Conservation (phyloP, 2,797 vertebrate species). For the Aratinga solstitialis region DNA sequence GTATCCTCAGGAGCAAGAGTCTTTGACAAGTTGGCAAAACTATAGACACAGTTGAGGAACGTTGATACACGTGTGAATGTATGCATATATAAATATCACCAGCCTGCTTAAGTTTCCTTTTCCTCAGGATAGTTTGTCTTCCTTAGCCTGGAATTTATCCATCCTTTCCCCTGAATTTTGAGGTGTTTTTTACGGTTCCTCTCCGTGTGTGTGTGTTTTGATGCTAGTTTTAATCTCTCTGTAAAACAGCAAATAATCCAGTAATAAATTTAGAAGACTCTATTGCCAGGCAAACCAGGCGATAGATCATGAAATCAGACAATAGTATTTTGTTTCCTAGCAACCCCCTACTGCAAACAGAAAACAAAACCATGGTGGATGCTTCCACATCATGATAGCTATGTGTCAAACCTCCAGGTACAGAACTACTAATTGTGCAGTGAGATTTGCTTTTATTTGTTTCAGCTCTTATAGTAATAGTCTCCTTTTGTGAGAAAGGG, state of each 20-base stretch:
- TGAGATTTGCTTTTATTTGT: background rate
- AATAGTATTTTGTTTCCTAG: constrained; percentile 80
- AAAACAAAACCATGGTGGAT: constrained; percentile 76
- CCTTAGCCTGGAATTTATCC: background rate
- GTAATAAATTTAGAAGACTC: constrained; percentile 70
- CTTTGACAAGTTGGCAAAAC: constrained; percentile 28
- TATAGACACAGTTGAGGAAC: background rate
- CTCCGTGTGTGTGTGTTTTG: background rate
- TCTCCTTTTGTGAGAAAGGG: background rate
- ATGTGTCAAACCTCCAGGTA: background rate
- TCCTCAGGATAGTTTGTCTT: background rate
- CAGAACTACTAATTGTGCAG: background rate
- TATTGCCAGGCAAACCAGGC: constrained; percentile 67
- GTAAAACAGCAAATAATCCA: constrained; percentile 49
- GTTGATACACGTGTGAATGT: background rate
- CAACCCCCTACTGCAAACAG: constrained; percentile 76
- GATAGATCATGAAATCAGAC: constrained; percentile 77
- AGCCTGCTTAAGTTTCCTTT: background rate
- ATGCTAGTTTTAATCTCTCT: background rate
- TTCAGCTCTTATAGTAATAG: background rate
- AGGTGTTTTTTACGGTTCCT: background rate
- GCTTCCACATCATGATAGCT: constrained; percentile 59
- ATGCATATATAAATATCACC: background rate
- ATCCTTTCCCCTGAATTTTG: background rate
- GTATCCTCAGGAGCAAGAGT: background rate